A percentile compares a stretch with the other conserved stretches of the same genome.
Conservation (phyloP, 2,797 vertebrate genomes). For the Channallabes apus region DNA sequence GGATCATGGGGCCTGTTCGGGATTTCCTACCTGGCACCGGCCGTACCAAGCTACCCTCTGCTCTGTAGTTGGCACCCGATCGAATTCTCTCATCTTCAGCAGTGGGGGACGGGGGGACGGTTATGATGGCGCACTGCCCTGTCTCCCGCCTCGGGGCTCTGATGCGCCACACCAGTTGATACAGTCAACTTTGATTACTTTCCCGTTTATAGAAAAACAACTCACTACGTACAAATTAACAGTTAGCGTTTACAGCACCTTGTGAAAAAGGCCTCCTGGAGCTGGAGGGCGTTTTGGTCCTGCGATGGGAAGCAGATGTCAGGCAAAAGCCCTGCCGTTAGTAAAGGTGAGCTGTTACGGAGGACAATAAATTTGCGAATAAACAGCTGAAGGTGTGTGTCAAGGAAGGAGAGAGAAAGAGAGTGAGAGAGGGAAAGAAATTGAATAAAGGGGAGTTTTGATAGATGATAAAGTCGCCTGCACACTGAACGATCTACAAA, state of each 20-base stretch:
- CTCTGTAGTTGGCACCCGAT: conserved; percentile 43
- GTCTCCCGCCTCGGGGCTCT: conserved; percentile 21
- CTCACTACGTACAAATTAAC: conserved; percentile 82
- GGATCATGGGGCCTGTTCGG: conserved; percentile 37
- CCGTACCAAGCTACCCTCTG: background rate
- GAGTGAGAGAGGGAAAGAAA: background rate
- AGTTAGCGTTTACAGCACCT: conserved; percentile 74
- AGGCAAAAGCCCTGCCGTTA: conserved; percentile 60
- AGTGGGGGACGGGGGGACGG: background rate
- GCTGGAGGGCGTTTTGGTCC: conserved; percentile 66
- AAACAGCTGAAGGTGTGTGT: conserved; percentile 66
- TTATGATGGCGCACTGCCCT: conserved; percentile 21
- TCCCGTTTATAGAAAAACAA: conserved; percentile 71
- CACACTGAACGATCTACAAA: no score
- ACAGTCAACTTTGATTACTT: conserved; percentile 64
- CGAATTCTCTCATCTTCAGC: conserved; percentile 6
- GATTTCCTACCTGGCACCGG: conserved; percentile 49
- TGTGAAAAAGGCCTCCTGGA: conserved; percentile 73
- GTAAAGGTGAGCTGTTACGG: conserved; percentile 75
- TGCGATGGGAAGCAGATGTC: conserved; percentile 77
- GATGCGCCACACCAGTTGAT: conserved; percentile 62
- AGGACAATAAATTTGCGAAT: conserved; percentile 76
- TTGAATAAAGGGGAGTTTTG: no score
- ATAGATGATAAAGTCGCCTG: no score
- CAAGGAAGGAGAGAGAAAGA: conserved; percentile 29